Conservation (phyloP, 2,888 invertebrate species). For the Perdita meconis region DNA sequence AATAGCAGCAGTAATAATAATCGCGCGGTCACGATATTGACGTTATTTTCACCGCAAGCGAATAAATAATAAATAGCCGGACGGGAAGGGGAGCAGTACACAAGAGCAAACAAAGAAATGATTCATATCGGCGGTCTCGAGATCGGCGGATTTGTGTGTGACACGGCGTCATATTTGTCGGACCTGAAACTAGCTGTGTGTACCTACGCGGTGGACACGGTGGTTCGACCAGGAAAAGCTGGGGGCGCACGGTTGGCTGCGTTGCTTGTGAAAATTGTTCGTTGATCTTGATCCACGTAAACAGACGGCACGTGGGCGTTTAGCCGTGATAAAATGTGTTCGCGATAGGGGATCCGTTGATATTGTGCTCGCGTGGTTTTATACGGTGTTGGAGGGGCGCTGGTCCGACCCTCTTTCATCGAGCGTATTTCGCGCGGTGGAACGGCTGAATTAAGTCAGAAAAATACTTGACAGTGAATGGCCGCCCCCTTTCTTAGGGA, state of each 20-base stretch:
- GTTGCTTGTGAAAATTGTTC: conserved; percentile 19
- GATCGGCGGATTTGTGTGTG: conserved; percentile 44
- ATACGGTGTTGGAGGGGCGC: not conserved
- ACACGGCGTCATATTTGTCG: conserved; percentile 37
- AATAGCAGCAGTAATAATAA: too few species aligned
- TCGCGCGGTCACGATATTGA: not conserved
- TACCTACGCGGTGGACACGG: not conserved
- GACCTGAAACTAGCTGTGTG: not conserved
- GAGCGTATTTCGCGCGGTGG: conserved; percentile 1
- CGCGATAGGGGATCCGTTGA: conserved; percentile 23
- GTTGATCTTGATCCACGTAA: conserved; percentile 32
- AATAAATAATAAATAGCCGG: conserved; percentile 47
- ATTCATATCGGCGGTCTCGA: conserved; percentile 37
- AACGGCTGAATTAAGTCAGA: conserved; percentile 19
- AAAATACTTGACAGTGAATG: conserved; percentile 17
- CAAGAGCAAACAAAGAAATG: conserved; percentile 42
- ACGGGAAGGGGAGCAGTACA: not conserved
- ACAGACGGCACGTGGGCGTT: conserved; percentile 28
- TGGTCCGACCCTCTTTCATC: conserved; percentile 7
- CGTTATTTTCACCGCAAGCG: conserved; percentile 20
- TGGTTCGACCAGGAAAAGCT: conserved; percentile 1
- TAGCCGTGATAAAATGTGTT: conserved; percentile 12
- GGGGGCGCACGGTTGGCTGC: not conserved
- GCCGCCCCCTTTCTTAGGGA: conserved; percentile 6
- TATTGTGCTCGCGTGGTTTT: conserved; percentile 19